Base-by-base conservation (phyloP, 2,888 invertebrate genomes). In the Hyalella azteca region DNA sequence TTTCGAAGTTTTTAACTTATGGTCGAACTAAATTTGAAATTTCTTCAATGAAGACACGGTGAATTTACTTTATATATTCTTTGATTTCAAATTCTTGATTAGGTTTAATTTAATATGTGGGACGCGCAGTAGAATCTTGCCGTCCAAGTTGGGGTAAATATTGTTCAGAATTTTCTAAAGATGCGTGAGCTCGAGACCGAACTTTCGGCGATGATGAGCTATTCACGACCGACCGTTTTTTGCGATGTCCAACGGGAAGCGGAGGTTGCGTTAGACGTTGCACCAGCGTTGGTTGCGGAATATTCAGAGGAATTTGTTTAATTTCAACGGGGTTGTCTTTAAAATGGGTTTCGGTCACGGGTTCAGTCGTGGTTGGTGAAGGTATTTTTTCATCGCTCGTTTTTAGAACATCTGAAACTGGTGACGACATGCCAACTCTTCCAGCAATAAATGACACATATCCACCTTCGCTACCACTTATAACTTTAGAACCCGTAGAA, bases 71-170 rank as follows among this genome's bases (percentile, higher is more conserved):
- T n/a, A n/a, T n/a, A n/a, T n/a, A n/a, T n/a, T n/a, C n/a, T n/a
- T n/a, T n/a, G n/a, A n/a, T n/a, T n/a, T n/a, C n/a, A n/a, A n/a
- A n/a, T n/a, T n/a, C n/a, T n/a, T n/a, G n/a, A n/a, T n/a, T 9
- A 54, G 11, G 13, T 54, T 54, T 7, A 66, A 36, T n/a, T n/a
- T 66, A 66, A 36, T 15, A 66, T 36, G 36, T 66, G 32, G 66
- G 66, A 66, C 66, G 66, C 32, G 66, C 66, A 19, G 66, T 66
- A 19, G 66, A 66, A 9, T 66, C 66, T 36, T 36, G 32, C 29
- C 66, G n/a, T 9, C 66, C 66, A n/a, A 36, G 2, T 29, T 36
- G 66, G 9, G 66, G 66, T 36, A 66, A 66, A 22, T 11, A 11
- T 45, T 11, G 9, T 45, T 45, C 15, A 11, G 45, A 45, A 45